Percentiles rank a stretch among this genome's conserved stretches.
These are phyloP conservation scores for Craniophora ligustri DNA, from an alignment of 2,888 invertebrate species.

Conservation along the genomic window DNA sequence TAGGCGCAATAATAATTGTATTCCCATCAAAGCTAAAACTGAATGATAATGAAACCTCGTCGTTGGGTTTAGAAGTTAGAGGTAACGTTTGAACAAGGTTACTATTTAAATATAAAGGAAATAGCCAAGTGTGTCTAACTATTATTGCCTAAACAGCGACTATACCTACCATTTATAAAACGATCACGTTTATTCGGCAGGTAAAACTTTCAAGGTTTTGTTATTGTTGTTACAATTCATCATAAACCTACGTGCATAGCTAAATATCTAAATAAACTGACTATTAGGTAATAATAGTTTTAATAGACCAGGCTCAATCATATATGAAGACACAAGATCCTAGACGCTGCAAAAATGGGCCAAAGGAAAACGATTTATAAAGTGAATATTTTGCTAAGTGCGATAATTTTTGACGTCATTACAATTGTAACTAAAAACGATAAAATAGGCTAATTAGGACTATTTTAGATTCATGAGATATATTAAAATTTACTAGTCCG, in stretches of 20 bases:
- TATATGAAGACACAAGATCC: no score
- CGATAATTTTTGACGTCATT: no score
- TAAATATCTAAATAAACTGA: conserved; percentile 21
- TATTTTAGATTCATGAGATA: no score
- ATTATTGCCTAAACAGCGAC: conserved; percentile 37
- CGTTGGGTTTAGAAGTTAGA: background rate
- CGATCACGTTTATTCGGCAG: conserved; percentile 45
- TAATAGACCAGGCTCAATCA: conserved; percentile 22
- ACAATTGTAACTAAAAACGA: no score
- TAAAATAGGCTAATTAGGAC: no score
- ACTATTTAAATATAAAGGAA: conserved; percentile 31
- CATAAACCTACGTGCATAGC: conserved; percentile 13
- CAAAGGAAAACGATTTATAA: no score
- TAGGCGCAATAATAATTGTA: no score
- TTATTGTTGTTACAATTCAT: conserved; percentile 27
- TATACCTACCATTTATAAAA: conserved; percentile 38
- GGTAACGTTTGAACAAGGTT: conserved; percentile 20
- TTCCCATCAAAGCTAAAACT: no score
- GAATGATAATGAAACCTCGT: background rate
- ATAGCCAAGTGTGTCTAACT: conserved; percentile 18
- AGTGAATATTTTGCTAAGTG: no score
- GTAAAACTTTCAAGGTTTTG: conserved; percentile 39
- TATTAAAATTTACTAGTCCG: no score
- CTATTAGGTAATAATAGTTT: conserved; percentile 9
- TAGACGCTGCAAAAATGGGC: no score